Evolutionary conservation across 92 coral and sea anemone genomes (phyloP).

Genomic region (Epizoanthus rinbou): DNA sequence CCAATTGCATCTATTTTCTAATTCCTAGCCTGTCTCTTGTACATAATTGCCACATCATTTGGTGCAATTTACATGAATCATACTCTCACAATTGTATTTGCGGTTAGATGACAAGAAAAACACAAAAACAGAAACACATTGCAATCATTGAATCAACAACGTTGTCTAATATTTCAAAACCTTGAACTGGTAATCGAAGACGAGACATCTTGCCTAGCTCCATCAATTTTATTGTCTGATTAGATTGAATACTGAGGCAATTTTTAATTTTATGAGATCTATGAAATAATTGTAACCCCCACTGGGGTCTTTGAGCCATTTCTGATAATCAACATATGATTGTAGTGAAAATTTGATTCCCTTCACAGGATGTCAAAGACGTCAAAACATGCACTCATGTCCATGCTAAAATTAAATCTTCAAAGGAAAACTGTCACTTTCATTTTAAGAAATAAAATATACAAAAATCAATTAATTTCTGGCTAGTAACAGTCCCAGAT

Average conservation of each 20-base stretch:
- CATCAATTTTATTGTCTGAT: constrained; percentile 12
- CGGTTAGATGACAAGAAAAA: background rate
- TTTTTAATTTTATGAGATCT: background rate
- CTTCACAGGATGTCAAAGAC: constrained; percentile 19
- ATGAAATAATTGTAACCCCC: constrained; percentile 33
- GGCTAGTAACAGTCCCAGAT: background rate
- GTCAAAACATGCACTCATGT: background rate
- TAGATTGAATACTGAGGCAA: background rate
- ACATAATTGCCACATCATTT: constrained; percentile 45
- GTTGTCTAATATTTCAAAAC: too few species aligned
- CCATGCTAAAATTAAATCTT: background rate
- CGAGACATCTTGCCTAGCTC: background rate
- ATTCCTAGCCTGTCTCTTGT: constrained; percentile 18
- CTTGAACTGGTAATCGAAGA: too few species aligned
- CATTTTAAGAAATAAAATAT: background rate
- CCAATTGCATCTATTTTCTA: constrained; percentile 10
- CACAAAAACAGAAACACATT: background rate
- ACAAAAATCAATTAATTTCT: background rate
- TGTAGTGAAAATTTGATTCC: constrained; percentile 5
- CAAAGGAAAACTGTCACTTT: background rate
- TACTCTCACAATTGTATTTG: background rate
- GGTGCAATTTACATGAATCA: constrained; percentile 9
- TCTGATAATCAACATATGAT: constrained; percentile 22
- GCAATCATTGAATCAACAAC: constrained; percentile 10
- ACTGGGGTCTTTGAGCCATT: constrained; percentile 42